Base-by-base conservation (phyloP, 2,888 invertebrate genomes). In the Orthosia gothica region DNA sequence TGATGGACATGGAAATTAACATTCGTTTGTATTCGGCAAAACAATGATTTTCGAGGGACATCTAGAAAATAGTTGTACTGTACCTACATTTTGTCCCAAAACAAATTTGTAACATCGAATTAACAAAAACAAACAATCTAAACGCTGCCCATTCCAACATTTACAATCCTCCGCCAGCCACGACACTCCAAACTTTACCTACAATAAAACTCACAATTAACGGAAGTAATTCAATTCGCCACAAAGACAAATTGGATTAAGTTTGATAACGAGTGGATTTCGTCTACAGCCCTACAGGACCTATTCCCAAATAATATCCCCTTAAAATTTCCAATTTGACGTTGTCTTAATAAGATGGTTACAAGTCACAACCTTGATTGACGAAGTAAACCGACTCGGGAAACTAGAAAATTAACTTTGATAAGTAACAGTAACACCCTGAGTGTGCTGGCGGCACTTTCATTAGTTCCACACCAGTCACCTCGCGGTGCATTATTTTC, bases 321-420 rank as follows among this genome's bases (percentile, higher is more conserved):
- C 79, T 82, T 83, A 77, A 88, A 87, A 83, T 88, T 82, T 82
- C 70, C 81, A 83, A 86, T 85, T 81, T 76, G 77, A 85, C 88
- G 83, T 83, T 86, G 76, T 75, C 74, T 85, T 84, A 80, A 81
- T 84, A 79, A 80, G 84, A 87, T 87, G 89, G 83, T 79, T 80
- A 69, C 83, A 91, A 91, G 88, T 90, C 91, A 85, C 82, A 88
- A 88, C 87, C 89, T 88, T 91, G 92, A 94, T 92, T 93, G 94
- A 91, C 92, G 90, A 91, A 91, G 91, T 92, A 91, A 93, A 93
- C 92, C 91, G 90, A 91, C 87, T 92, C 89, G 79, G 87, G 87
- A 91, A 93, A 94, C 91, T 94, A 90, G 94, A 92, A 94, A 94
- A 94, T 95, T 94, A 93, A 93, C 92, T 94, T 94, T 91, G 90